Percentiles rank a stretch among this genome's conserved stretches.
Conservation (phyloP, 2,888 invertebrate genomes). For the Iselma pallidipennis region DNA sequence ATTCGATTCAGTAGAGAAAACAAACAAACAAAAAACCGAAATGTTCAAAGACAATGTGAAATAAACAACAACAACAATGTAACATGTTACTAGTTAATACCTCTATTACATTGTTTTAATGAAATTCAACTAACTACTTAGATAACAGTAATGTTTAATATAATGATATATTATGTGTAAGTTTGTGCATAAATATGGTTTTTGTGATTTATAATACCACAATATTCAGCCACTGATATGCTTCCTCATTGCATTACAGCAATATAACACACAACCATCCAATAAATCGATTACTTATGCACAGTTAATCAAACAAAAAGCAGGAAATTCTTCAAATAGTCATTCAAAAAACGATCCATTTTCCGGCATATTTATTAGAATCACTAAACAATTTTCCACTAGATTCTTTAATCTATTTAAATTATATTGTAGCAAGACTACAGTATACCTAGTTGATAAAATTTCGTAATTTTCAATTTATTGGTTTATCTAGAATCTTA, state of each 20-base stretch:
- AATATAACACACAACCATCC: background rate
- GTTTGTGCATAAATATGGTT: constrained; percentile 11
- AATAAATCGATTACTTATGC: background rate
- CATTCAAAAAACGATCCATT: background rate
- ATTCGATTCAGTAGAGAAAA: background rate
- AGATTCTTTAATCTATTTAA: too few relatives aligned
- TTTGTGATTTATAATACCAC: constrained; percentile 16
- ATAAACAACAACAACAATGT: constrained; percentile 2
- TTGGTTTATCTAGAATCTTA: too few relatives aligned
- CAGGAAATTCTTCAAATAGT: background rate
- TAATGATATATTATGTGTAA: constrained; percentile 18
- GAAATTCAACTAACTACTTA: background rate
- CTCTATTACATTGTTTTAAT: background rate
- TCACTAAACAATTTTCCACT: too few relatives aligned
- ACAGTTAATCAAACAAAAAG: background rate
- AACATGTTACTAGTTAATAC: background rate
- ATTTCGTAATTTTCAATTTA: background rate
- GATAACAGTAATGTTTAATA: constrained; percentile 14
- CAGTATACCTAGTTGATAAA: too few relatives aligned
- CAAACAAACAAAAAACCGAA: too few relatives aligned
- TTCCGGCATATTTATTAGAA: background rate
- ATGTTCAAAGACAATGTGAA: constrained; percentile 1
- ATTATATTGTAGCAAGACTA: too few relatives aligned
- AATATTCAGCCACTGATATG: background rate
- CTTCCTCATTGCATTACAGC: background rate